A percentile compares a stretch with the other conserved stretches of the same genome.
Evolutionary conservation across 2,888 invertebrate genomes (phyloP).

Genomic region (Polyommatus icarus): DNA sequence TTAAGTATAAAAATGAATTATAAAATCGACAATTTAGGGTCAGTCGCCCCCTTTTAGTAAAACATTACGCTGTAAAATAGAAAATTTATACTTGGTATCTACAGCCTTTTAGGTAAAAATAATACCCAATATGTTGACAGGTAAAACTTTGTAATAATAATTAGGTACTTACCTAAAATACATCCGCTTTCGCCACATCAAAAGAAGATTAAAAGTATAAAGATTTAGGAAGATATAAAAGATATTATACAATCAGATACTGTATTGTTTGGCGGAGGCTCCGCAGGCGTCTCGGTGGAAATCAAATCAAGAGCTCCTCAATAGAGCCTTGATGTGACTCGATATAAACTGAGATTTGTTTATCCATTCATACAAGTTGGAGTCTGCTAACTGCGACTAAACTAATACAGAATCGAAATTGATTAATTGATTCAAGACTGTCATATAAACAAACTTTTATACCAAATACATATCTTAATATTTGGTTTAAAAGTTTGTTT

Average conservation of each 20-base stretch:
- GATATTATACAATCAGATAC: constrained; percentile 30
- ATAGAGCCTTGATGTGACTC: constrained; percentile 16
- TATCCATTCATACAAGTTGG: not conserved
- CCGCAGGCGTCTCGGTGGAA: constrained; percentile 31
- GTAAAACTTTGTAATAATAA: too few relatives aligned
- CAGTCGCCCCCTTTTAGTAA: too few relatives aligned
- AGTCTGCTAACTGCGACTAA: not conserved
- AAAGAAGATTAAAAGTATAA: not conserved
- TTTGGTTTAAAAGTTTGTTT: not conserved
- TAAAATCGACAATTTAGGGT: too few relatives aligned
- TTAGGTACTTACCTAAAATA: too few relatives aligned
- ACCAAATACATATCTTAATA: too few relatives aligned
- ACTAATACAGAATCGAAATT: not conserved
- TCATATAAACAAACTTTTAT: too few relatives aligned
- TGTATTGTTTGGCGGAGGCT: constrained; percentile 37
- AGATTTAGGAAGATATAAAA: constrained; percentile 38
- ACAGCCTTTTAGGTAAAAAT: too few relatives aligned
- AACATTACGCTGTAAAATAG: too few relatives aligned
- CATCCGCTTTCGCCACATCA: not conserved
- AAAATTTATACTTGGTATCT: too few relatives aligned
- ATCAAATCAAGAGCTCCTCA: constrained; percentile 27
- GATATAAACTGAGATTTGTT: not conserved
- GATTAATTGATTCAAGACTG: not conserved
- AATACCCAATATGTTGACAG: too few relatives aligned
- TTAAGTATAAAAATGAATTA: too few relatives aligned